Evolutionary conservation across 2,888 invertebrate species (phyloP).

Genomic region (Trissolcus brochymenae): DNA sequence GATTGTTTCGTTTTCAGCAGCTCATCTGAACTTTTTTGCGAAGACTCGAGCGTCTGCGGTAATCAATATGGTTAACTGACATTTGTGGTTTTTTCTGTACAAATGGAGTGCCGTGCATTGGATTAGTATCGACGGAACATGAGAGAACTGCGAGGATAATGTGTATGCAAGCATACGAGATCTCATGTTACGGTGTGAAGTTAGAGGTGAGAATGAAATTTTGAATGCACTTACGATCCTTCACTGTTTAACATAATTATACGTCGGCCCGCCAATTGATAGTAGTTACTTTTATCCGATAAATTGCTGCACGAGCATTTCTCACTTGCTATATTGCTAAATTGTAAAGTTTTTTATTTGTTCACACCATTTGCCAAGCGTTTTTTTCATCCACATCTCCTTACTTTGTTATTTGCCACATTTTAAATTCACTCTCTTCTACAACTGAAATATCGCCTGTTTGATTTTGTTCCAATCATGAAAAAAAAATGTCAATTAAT

Average conservation of each 20-base stretch:
- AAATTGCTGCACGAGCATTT: slow-evolving; percentile 13
- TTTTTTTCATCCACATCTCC: not conserved
- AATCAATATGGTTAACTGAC: slow-evolving; percentile 54
- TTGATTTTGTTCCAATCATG: not conserved
- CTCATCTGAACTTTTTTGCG: slow-evolving; percentile 32
- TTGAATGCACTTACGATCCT: slow-evolving; percentile 26
- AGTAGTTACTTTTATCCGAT: slow-evolving; percentile 35
- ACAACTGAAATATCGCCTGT: too few relatives aligned
- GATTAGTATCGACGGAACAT: slow-evolving; percentile 37
- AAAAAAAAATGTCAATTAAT: not conserved
- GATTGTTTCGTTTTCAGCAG: slow-evolving; percentile 5
- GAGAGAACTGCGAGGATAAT: slow-evolving; percentile 37
- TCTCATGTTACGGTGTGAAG: slow-evolving; percentile 37
- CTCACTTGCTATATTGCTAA: slow-evolving; percentile 12
- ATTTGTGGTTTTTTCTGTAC: slow-evolving; percentile 43
- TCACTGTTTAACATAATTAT: slow-evolving; percentile 43
- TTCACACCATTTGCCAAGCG: slow-evolving; percentile 1
- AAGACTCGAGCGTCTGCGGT: slow-evolving; percentile 17
- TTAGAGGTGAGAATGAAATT: slow-evolving; percentile 22
- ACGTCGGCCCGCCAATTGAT: slow-evolving; percentile 27
- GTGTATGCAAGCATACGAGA: slow-evolving; percentile 40
- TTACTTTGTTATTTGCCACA: not conserved
- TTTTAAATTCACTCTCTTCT: not conserved
- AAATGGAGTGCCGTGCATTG: slow-evolving; percentile 29
- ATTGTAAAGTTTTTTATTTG: not conserved